Base-by-base conservation (phyloP, 1,140 invertebrate genomes). In the Zaprionus camerounensis region DNA sequence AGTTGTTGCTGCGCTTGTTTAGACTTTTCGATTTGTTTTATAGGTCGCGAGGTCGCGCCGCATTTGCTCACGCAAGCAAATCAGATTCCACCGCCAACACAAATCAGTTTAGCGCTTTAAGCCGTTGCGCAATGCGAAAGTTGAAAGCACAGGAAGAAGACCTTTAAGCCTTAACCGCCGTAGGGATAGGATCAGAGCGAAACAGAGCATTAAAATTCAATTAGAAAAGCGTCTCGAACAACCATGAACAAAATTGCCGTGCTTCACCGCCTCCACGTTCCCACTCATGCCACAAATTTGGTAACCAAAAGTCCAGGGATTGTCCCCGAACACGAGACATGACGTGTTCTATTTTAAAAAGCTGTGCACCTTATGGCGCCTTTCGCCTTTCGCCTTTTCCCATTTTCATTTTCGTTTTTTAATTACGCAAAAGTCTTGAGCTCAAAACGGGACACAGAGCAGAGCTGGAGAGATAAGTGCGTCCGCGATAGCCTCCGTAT, bases 391-490 rank as follows among this genome's bases (percentile, higher is more conserved):
- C 38, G 44, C 22, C 62, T 62, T 65, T 64, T 53, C 15, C 13
- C 53, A n/a, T 49, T 57, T 69, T 64, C 62, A 9, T 67, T 41
- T 58, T 59, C 31, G 56, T 44, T 73, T 88, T 90, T 88, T 88
- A 88, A 88, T 88, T 88, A 90, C 85, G 67, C 59, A 61, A 81
- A 81, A 84, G 81, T 90, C 85, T 88, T 70, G 22, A 57, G 15
- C 63, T 53, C 53, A 59, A 57, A 38, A 31, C 62, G 26, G 15
- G 26, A 31, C n/a, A 46, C 41, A 6, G 38, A 41, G 4, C 13
- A 55, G 31, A 41, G 34, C 71, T 20, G 46, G 44, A 34, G 13
- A 72, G 83, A 84, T 88, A 88, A 84, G 65, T 73, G 36, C 53
- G 36, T 22, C 12, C 5, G 34, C 34, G 71, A 77, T 73, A 68